phyloP scores from a whole-genome alignment of 2,888 invertebrate genomes.

The Epirrita christyi region DNA sequence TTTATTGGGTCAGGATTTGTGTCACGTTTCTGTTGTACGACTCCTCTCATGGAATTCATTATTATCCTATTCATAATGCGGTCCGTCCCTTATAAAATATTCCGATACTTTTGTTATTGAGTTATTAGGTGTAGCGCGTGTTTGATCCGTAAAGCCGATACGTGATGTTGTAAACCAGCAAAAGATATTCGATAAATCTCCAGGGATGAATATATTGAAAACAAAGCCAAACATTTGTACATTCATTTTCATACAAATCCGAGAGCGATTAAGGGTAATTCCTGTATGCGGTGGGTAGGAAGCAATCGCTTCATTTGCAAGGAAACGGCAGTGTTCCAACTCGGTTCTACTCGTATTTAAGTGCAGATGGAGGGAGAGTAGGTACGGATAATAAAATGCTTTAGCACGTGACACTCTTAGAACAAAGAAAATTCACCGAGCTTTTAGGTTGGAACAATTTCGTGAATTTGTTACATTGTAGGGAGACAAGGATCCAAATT shows the following conservation, averaged over 20 bases:
- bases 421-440: slow-evolving; percentile 65
- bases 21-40: slow-evolving; percentile 61
- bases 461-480: slow-evolving; percentile 37
- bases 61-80: slow-evolving; percentile 54
- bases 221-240: slow-evolving; percentile 24
- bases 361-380: slow-evolving; percentile 38
- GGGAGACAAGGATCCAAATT: slow-evolving; percentile 11
- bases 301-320: slow-evolving; percentile 63
- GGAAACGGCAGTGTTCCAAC: slow-evolving; percentile 51
- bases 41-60: slow-evolving; percentile 63
- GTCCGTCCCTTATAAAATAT: slow-evolving; percentile 47
- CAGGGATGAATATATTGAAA: slow-evolving; percentile 18
- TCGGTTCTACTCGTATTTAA: slow-evolving; percentile 39
- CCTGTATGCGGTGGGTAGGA: slow-evolving; percentile 43
- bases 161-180: slow-evolving; percentile 23
- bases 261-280: slow-evolving; percentile 42
- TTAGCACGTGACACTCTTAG: slow-evolving; percentile 70
- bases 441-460: slow-evolving; percentile 53
- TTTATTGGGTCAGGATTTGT: slow-evolving; percentile 65
- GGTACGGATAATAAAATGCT: slow-evolving; percentile 70
- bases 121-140: slow-evolving; percentile 36
- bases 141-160: slow-evolving; percentile 29
- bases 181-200: slow-evolving; percentile 15
- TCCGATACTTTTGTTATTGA: slow-evolving; percentile 51
- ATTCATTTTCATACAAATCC: slow-evolving; percentile 31